phyloP scores from a whole-genome alignment of 2,888 invertebrate species.

The Reticulitermes lucifugus region DNA sequence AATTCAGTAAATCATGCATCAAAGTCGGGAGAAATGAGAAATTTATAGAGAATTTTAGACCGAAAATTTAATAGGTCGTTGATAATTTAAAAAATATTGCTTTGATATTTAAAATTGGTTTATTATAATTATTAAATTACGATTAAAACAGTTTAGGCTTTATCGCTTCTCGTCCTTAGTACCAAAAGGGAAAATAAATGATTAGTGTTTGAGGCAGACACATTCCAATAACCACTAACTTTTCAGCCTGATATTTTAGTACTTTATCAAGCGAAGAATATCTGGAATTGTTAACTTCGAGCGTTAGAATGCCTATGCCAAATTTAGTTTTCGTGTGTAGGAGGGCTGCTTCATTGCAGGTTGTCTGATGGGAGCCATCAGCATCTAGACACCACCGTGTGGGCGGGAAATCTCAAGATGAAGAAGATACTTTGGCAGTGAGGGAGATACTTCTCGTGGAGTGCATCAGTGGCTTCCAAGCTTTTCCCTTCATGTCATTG shows the following conservation, averaged over 20 bases:
- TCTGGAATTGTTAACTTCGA: neutral
- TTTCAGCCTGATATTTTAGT: neutral
- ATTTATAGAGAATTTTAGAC: no score
- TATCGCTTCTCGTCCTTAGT: no score
- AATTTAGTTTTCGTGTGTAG: neutral
- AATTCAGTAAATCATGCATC: no score
- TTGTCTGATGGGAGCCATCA: conserved; percentile 47
- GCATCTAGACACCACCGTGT: neutral
- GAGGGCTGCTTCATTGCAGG: neutral
- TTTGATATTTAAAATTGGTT: no score
- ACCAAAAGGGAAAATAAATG: no score
- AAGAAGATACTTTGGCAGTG: conserved; percentile 17
- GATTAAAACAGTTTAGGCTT: no score
- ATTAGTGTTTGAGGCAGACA: no score
- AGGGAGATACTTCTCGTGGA: conserved; percentile 4
- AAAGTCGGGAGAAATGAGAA: no score
- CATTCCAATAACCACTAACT: no score
- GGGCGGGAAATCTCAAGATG: conserved; percentile 1
- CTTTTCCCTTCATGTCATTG: conserved; percentile 46
- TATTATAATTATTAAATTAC: no score
- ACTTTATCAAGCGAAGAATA: neutral
- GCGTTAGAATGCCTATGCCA: neutral
- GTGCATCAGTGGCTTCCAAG: conserved; percentile 30
- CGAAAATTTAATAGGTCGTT: no score
- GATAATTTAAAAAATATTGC: no score